phyloP scores from a whole-genome alignment of 2,113 vertebrate species.

The Sebastes schlegelii region DNA sequence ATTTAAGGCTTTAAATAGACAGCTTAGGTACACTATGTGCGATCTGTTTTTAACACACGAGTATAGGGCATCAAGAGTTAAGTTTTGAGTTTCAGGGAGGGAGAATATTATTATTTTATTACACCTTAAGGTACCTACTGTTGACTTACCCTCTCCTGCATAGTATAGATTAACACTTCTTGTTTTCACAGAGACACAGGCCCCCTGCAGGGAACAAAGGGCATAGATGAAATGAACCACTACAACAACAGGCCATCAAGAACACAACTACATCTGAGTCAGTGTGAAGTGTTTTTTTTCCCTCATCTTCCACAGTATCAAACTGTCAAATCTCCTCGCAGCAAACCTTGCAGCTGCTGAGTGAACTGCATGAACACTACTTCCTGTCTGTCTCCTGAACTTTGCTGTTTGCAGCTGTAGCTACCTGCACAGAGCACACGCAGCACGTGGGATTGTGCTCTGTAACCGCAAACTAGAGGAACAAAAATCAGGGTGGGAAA shows the following conservation, averaged over 20 bases:
- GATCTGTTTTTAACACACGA: background rate
- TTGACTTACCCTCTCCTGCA: constrained; percentile 89
- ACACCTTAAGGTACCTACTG: background rate
- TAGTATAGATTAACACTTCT: constrained; percentile 85
- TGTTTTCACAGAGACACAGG: constrained; percentile 85
- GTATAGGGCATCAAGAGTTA: background rate
- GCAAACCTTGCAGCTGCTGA: constrained; percentile 5
- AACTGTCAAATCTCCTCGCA: constrained; percentile 54
- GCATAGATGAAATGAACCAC: constrained; percentile 31
- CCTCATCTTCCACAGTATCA: constrained; percentile 32
- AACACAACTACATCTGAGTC: constrained; percentile 29
- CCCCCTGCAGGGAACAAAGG: constrained; percentile 76
- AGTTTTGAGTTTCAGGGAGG: background rate
- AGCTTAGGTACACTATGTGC: background rate
- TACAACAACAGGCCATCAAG: constrained; percentile 3
- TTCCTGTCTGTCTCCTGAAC: constrained; percentile 71
- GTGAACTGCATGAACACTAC: constrained; percentile 1
- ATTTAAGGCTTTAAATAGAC: background rate
- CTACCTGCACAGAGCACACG: constrained; percentile 27
- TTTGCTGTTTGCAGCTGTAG: constrained; percentile 34
- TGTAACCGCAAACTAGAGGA: constrained; percentile 56
- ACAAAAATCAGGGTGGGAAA: constrained; percentile 34
- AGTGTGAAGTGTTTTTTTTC: background rate
- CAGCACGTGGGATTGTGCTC: constrained; percentile 53
- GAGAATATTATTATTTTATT: background rate